Evolutionary conservation across 2,888 invertebrate species (phyloP), one percentile per base, ranked within the genome.

Genomic region (Apodemia mormo): DNA sequence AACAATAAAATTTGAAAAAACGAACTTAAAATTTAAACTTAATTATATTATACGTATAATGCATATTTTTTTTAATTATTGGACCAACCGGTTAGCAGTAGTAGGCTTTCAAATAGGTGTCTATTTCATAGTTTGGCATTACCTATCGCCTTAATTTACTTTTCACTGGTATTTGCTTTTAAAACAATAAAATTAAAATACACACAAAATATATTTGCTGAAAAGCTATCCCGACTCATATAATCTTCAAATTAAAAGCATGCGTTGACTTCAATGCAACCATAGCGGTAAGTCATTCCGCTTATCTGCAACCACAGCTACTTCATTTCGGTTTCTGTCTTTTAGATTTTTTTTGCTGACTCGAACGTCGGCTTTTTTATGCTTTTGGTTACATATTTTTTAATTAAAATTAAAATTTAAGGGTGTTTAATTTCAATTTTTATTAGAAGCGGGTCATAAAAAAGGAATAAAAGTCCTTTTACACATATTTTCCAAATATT

Each of bases 231-330:
- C 29, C 12, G 30, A 9, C 10, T 30, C 49, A 22, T 14, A 52
- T 65, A 65, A 54, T 33, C 65, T 40, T 40, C 43, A 68, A 70
- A 71, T 70, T 70, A 71, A 74, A 70, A 67, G 71, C 72, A 69
- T 69, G 70, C 70, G 71, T 74, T 72, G 73, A 73, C 70, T 70
- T 74, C 73, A 71, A 70, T 70, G 74, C 70, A 67, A 49, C 74
- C 73, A 65, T 69, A 68, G 68, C 68, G 45, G 72, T 69, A 73
- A 71, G 68, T 71, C 71, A 73, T 74, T 74, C 71, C 70, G 73
- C 67, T 71, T 73, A 74, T 72, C 73, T 70, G 67, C 68, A 70
- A 69, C 68, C 74, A 65, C 70, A 30, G 69, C 71, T 70, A 72
- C 69, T 74, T 74, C 69, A 70, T 73, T 71, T 70, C 45, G 67